Percentiles rank a stretch among this genome's conserved stretches.
Evolutionary conservation across 2,888 invertebrate genomes (phyloP).

Genomic region (Drosophila gaucha): DNA sequence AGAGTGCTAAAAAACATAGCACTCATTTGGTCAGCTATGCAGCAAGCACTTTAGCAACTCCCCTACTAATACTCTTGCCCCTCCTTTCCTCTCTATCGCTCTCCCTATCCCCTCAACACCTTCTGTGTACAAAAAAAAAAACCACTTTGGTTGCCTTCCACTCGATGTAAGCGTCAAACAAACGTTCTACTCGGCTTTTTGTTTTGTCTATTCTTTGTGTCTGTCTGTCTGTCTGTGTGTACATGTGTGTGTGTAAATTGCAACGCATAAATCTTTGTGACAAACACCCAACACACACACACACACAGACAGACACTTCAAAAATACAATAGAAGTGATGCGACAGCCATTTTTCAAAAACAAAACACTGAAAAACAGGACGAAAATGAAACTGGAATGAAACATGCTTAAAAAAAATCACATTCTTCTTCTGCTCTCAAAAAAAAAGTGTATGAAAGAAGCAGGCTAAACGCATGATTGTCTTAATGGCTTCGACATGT

Average conservation of each 20-base stretch:
- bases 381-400: conserved; percentile 24
- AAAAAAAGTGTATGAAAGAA: conserved; percentile 8
- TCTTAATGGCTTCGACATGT: conserved; percentile 81
- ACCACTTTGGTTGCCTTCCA: conserved; percentile 60
- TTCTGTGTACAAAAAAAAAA: conserved; percentile 19
- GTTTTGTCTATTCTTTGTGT: conserved; percentile 17
- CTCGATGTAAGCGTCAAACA: conserved; percentile 76
- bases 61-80: too few species aligned
- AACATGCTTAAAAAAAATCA: conserved; percentile 39
- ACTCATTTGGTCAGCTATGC: conserved; percentile 34
- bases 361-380: conserved; percentile 66
- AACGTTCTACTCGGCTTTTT: conserved; percentile 49
- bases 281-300: conserved; percentile 62
- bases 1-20: conserved; percentile 15
- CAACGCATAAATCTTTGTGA: conserved; percentile 78
- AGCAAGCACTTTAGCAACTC: conserved; percentile 38
- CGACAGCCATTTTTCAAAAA: conserved; percentile 80
- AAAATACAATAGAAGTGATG: conserved; percentile 77
- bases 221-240: conserved; percentile 7
- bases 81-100: background rate
- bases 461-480: conserved; percentile 71
- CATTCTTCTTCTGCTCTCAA: conserved; percentile 4
- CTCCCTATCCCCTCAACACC: conserved; percentile 31
- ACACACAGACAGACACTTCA: conserved; percentile 48
- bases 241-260: conserved; percentile 69